These are phyloP conservation scores for Muscina levida DNA, from an alignment of 2,888 invertebrate species.

Conservation along the genomic window DNA sequence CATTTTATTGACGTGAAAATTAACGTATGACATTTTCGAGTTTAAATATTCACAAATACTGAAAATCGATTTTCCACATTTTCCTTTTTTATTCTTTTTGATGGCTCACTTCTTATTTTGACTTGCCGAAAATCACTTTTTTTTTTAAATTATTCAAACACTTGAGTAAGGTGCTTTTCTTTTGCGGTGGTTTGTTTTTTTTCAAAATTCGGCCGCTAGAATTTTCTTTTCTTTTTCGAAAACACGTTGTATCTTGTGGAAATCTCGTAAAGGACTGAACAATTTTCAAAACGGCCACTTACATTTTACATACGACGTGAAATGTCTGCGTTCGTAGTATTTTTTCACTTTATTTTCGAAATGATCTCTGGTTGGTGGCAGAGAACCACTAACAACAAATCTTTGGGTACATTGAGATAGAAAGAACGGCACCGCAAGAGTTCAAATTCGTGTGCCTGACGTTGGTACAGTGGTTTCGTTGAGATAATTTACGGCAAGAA, in stretches of 20 bases:
- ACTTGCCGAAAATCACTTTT: too few relatives aligned
- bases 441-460: slow-evolving; percentile 43
- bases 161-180: background rate
- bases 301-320: slow-evolving; percentile 75
- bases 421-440: slow-evolving; percentile 36
- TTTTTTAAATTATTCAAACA: too few relatives aligned
- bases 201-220: background rate
- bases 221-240: slow-evolving; percentile 28
- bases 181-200: slow-evolving; percentile 7
- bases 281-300: slow-evolving; percentile 75
- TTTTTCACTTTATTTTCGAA: slow-evolving; percentile 14
- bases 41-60: too few relatives aligned
- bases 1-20: too few relatives aligned
- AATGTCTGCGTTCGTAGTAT: slow-evolving; percentile 49
- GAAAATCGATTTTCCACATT: too few relatives aligned
- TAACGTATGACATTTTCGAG: too few relatives aligned
- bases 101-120: too few relatives aligned
- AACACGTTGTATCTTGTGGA: slow-evolving; percentile 75
- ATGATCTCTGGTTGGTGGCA: slow-evolving; percentile 35
- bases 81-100: too few relatives aligned
- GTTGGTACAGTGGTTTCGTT: slow-evolving; percentile 45
- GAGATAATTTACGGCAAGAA: slow-evolving; percentile 28
- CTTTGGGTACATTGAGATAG: background rate
- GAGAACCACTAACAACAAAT: slow-evolving; percentile 6
- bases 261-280: slow-evolving; percentile 79